A percentile compares a stretch with the other conserved stretches of the same genome.
These are phyloP conservation scores for Eudemis profundana DNA, from an alignment of 2,888 invertebrate species.

Conservation along the genomic window DNA sequence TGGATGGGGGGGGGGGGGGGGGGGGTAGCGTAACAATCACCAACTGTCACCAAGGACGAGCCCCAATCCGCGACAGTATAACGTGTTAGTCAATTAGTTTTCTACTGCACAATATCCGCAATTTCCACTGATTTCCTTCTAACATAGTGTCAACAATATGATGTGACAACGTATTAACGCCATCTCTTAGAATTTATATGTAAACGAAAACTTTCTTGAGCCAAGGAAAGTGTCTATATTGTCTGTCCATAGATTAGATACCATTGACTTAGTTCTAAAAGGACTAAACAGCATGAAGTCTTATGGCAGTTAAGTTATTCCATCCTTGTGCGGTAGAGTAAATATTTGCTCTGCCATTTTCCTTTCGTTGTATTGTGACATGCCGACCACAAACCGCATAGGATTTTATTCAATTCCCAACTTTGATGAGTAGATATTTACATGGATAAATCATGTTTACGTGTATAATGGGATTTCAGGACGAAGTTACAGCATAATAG, in stretches of 20 bases:
- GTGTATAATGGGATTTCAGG: no score
- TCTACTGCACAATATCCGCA: not conserved
- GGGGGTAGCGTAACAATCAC: no score
- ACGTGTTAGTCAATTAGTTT: no score
- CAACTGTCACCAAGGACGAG: no score
- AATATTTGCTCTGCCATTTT: slow-evolving; percentile 22
- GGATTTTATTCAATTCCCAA: slow-evolving; percentile 21
- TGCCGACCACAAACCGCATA: slow-evolving; percentile 9
- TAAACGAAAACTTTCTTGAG: slow-evolving; percentile 23
- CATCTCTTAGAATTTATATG: slow-evolving; percentile 10
- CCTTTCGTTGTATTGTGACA: slow-evolving; percentile 19
- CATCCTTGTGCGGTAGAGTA: not conserved
- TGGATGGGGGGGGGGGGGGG: no score
- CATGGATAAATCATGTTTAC: not conserved
- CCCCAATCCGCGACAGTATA: no score
- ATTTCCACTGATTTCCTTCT: no score
- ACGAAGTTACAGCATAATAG: no score
- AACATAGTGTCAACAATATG: no score
- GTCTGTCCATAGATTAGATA: not conserved
- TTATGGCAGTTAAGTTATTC: not conserved
- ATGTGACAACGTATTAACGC: slow-evolving; percentile 13
- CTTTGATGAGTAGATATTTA: slow-evolving; percentile 1
- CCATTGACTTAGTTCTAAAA: not conserved
- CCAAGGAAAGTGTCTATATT: slow-evolving; percentile 19
- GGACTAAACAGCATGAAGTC: not conserved